phyloP scores from a whole-genome alignment of 2,888 invertebrate genomes.

The Pogonocherus hispidulus region DNA sequence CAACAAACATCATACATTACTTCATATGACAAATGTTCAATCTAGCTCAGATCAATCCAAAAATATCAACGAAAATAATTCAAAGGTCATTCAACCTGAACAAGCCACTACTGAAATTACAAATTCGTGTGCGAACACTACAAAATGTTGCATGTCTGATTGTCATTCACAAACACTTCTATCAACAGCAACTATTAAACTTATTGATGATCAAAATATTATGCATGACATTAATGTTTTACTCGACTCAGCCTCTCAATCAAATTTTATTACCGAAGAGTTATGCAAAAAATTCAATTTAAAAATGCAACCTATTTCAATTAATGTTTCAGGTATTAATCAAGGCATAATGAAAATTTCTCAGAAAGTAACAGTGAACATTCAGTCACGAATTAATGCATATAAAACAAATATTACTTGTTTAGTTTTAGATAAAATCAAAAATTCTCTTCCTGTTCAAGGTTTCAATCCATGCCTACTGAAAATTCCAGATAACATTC shows the following conservation, averaged over 20 bases:
- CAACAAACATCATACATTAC: background rate
- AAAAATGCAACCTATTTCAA: background rate
- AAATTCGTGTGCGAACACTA: conserved; percentile 8
- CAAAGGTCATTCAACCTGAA: background rate
- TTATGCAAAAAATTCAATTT: conserved; percentile 7
- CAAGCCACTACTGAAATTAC: background rate
- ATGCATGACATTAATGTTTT: conserved; percentile 1
- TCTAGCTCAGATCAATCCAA: background rate
- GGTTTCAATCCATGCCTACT: background rate
- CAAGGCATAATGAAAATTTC: conserved; percentile 4
- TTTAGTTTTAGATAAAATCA: background rate
- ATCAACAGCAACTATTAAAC: background rate
- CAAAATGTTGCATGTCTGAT: background rate
- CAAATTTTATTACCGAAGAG: conserved; percentile 3
- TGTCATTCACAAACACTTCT: conserved; percentile 3
- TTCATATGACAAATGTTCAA: background rate
- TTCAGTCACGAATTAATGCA: conserved; percentile 7
- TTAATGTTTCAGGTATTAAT: conserved; percentile 1
- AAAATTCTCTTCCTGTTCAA: background rate
- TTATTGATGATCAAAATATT: background rate
- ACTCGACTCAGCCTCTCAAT: conserved; percentile 6
- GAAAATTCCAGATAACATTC: background rate
- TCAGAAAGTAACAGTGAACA: background rate
- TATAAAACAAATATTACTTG: background rate
- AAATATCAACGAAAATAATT: background rate